Conservation (phyloP, 2,888 invertebrate species). For the Drosophila helvetica region DNA sequence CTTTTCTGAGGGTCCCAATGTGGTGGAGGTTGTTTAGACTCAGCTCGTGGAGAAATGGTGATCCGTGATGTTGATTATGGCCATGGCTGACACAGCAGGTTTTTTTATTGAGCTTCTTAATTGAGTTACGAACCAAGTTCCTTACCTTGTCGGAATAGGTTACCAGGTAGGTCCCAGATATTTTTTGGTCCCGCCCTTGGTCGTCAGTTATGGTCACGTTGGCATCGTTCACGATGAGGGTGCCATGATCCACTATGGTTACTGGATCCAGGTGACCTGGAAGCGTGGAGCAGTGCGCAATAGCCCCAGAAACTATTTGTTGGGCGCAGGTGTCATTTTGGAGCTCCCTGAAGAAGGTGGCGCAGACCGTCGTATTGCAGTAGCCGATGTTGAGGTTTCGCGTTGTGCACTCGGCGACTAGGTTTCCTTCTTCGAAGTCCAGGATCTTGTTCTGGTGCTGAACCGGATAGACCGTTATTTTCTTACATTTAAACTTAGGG, state of each 20-base stretch:
- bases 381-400: too few relatives aligned
- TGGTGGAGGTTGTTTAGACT: background rate
- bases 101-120: background rate
- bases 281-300: slow-evolving; percentile 1
- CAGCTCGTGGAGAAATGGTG: background rate
- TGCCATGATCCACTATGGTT: slow-evolving; percentile 1
- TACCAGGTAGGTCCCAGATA: background rate
- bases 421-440: too few relatives aligned
- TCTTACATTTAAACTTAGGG: background rate
- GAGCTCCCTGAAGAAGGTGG: too few relatives aligned
- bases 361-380: too few relatives aligned
- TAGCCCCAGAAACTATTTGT: background rate
- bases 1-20: background rate
- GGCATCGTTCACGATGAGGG: slow-evolving; percentile 7
- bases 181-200: background rate
- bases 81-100: too few relatives aligned
- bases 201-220: background rate
- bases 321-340: background rate
- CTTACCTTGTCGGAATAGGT: background rate
- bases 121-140: too few relatives aligned
- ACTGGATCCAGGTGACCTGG: slow-evolving; percentile 8
- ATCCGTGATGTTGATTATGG: too few relatives aligned
- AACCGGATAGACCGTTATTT: too few relatives aligned
- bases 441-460: too few relatives aligned
- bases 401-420: too few relatives aligned